Conservation (phyloP, 2,113 vertebrate species). For the Paracanthobrama guichenoti region DNA sequence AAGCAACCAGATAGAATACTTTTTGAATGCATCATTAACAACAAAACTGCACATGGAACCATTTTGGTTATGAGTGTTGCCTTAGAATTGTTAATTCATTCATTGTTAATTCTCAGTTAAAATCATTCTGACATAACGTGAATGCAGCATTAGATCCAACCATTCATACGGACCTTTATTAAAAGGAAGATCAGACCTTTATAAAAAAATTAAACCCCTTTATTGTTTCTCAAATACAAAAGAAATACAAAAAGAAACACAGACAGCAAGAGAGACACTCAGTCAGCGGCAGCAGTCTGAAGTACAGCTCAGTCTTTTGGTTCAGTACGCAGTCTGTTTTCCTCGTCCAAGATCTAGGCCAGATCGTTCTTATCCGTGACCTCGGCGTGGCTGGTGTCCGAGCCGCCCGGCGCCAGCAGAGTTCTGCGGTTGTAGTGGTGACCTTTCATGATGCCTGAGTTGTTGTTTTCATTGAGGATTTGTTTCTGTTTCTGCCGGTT, state of each 20-base stretch:
- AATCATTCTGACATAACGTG: background rate
- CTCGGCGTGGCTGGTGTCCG: constrained; percentile 78
- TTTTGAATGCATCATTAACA: background rate
- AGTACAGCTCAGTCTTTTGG: constrained; percentile 69
- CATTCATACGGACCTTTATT: background rate
- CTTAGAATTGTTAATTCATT: too few relatives aligned
- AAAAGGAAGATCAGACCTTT: constrained; percentile 33
- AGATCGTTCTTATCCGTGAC: constrained; percentile 79
- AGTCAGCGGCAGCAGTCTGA: constrained; percentile 56
- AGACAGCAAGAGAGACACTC: constrained; percentile 63
- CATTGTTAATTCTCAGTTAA: background rate
- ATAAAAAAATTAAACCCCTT: constrained; percentile 80
- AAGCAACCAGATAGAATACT: too few relatives aligned
- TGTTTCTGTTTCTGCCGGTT: constrained; percentile 99
- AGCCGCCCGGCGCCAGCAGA: constrained; percentile 83
- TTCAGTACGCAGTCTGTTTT: constrained; percentile 57
- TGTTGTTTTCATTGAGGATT: constrained; percentile 95
- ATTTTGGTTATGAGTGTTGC: background rate
- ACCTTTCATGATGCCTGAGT: constrained; percentile 93
- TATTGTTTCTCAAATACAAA: constrained; percentile 80
- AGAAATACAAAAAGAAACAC: constrained; percentile 82
- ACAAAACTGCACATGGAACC: background rate
- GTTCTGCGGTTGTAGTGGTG: constrained; percentile 97
- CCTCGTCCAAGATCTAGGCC: constrained; percentile 71
- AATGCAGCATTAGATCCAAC: background rate